phyloP scores from a whole-genome alignment of 2,888 invertebrate genomes.

The Buathra laborator region DNA sequence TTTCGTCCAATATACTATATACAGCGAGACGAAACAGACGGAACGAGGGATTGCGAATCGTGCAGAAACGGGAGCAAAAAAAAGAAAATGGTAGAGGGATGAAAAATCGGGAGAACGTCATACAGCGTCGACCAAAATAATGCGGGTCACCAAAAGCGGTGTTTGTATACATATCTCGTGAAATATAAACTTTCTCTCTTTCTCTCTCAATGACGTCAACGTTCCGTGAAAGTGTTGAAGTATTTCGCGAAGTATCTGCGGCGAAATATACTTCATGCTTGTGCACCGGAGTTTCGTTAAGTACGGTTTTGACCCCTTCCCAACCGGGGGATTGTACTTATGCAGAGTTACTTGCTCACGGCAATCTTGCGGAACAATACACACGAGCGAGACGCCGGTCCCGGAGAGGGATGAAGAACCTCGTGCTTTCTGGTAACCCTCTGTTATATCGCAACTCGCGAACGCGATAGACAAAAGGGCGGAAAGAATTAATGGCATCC shows the following conservation, averaged over 20 bases:
- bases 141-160: not conserved
- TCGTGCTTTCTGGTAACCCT: conserved; percentile 10
- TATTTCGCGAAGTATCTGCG: too few species aligned
- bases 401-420: conserved; percentile 3
- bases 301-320: too few species aligned
- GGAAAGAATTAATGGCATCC: conserved; percentile 78
- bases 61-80: not conserved
- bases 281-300: too few species aligned
- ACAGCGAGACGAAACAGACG: conserved; percentile 46
- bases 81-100: conserved; percentile 1
- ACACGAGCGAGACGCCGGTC: not conserved
- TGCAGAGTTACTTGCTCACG: conserved; percentile 1
- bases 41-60: conserved; percentile 14
- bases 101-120: conserved; percentile 39
- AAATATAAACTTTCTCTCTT: not conserved
- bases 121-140: not conserved
- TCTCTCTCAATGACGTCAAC: not conserved
- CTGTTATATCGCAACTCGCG: conserved; percentile 41
- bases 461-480: conserved; percentile 74
- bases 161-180: not conserved
- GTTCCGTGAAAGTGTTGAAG: not conserved
- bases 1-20: conserved; percentile 32
- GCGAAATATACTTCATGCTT: too few species aligned
- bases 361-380: conserved; percentile 42
- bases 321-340: conserved; percentile 4